phyloP scores from a whole-genome alignment of 2,113 vertebrate species.

The Andinoacara biseriatus region DNA sequence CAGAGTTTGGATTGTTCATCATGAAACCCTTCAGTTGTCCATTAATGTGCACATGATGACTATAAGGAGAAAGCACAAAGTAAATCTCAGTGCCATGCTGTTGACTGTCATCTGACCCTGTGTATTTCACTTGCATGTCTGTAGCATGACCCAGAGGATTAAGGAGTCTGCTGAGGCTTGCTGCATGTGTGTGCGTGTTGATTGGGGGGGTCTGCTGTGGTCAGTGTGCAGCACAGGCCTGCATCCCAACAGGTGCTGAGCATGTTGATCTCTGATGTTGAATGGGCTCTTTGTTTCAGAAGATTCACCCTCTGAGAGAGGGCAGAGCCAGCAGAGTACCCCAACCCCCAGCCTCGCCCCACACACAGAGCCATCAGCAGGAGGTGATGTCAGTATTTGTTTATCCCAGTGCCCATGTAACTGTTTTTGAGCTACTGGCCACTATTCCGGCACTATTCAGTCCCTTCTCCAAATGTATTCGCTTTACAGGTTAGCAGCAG shows the following conservation, averaged over 20 bases:
- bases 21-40: neutral
- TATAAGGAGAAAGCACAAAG: neutral
- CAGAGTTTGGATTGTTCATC: neutral
- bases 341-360: neutral
- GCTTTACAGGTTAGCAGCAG: neutral
- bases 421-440: neutral
- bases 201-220: slow-evolving; percentile 31
- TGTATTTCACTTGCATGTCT: slow-evolving; percentile 50
- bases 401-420: neutral
- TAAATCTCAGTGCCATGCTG: neutral
- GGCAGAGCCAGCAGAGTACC: slow-evolving; percentile 1
- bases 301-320: slow-evolving; percentile 46
- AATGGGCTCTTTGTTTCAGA: slow-evolving; percentile 79
- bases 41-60: neutral
- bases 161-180: slow-evolving; percentile 40
- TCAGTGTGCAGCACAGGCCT: slow-evolving; percentile 51
- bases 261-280: slow-evolving; percentile 57
- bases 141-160: slow-evolving; percentile 65
- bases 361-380: slow-evolving; percentile 11
- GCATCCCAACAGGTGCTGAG: slow-evolving; percentile 75
- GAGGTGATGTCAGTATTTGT: slow-evolving; percentile 30
- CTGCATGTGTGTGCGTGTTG: slow-evolving; percentile 22
- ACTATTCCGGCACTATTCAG: neutral
- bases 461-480: neutral
- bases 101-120: slow-evolving; percentile 44